These are phyloP conservation scores for Drosophila demipolita DNA, from an alignment of 2,888 invertebrate species.

Conservation along the genomic window DNA sequence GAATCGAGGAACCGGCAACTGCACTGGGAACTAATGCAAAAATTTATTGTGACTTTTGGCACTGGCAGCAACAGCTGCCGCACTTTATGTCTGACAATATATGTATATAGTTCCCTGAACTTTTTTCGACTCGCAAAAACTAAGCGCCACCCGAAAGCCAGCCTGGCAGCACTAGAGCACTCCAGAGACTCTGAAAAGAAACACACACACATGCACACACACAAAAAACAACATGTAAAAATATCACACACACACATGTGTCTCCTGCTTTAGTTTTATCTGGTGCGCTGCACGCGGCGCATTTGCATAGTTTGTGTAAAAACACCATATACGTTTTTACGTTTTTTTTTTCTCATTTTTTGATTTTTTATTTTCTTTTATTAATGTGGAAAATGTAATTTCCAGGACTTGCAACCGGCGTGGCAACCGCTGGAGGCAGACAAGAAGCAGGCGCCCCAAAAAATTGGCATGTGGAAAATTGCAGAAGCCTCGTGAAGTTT, in stretches of 20 bases:
- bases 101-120: slow-evolving; percentile 21
- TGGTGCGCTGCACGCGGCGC: slow-evolving; percentile 71
- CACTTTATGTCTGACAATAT: slow-evolving; percentile 67
- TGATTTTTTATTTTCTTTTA: slow-evolving; percentile 62
- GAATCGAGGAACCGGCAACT: slow-evolving; percentile 8
- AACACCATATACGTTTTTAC: slow-evolving; percentile 36
- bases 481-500: slow-evolving; percentile 29
- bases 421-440: slow-evolving; percentile 15
- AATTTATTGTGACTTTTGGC: slow-evolving; percentile 81
- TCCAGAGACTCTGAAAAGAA: slow-evolving; percentile 20
- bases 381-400: slow-evolving; percentile 78
- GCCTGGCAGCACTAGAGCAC: slow-evolving; percentile 1
- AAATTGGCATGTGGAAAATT: slow-evolving; percentile 65
- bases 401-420: slow-evolving; percentile 57
- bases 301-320: slow-evolving; percentile 72
- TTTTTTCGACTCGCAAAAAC: slow-evolving; percentile 20
- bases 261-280: slow-evolving; percentile 68
- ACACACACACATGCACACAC: neutral
- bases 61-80: slow-evolving; percentile 75
- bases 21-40: slow-evolving; percentile 63
- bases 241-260: slow-evolving; percentile 37
- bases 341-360: slow-evolving; percentile 32
- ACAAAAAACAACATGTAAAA: neutral
- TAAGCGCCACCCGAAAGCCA: slow-evolving; percentile 7
- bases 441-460: slow-evolving; percentile 23